Evolutionary conservation across 2,113 vertebrate genomes (phyloP), one percentile per base, ranked within the genome.

Genomic region (Nannobrachium achirus): DNA sequence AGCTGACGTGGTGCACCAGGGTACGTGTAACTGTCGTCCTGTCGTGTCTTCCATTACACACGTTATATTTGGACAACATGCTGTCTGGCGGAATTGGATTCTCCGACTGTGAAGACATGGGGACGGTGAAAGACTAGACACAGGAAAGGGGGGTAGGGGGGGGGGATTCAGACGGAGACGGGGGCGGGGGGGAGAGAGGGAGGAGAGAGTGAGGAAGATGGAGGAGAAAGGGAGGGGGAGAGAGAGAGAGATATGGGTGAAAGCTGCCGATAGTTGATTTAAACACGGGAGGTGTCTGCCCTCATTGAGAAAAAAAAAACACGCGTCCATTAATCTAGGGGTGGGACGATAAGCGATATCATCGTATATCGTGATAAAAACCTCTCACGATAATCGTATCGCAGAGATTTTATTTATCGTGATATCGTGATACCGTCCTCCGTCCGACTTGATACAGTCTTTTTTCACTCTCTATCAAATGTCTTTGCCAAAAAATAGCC

Each of bases 321-420:
- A 53, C 73, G 63, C 74, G 64, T 70, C 81, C 86, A 87, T 89
- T 91, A 83, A 91, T 89, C n/a, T n/a, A n/a, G n/a, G n/a, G n/a
- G n/a, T n/a, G n/a, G n/a, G n/a, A n/a, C n/a, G n/a, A n/a, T n/a
- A n/a, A n/a, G n/a, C n/a, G n/a, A n/a, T n/a, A n/a, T n/a, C n/a
- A n/a, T n/a, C n/a, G n/a, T n/a, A n/a, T n/a, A n/a, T n/a, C n/a
- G n/a, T n/a, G n/a, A n/a, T n/a, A n/a, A n/a, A n/a, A n/a, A n/a
- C n/a, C n/a, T n/a, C n/a, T n/a, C n/a, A n/a, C n/a, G n/a, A n/a
- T n/a, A n/a, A n/a, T n/a, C n/a, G n/a, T n/a, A n/a, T n/a, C n/a
- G n/a, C n/a, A n/a, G n/a, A n/a, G n/a, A n/a, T n/a, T n/a, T n/a
- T n/a, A n/a, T n/a, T n/a, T n/a, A n/a, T n/a, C n/a, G n/a, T n/a